These are phyloP conservation scores for Caenorhabditis becei DNA, from an alignment of 2,888 invertebrate genomes.

Conservation along the genomic window DNA sequence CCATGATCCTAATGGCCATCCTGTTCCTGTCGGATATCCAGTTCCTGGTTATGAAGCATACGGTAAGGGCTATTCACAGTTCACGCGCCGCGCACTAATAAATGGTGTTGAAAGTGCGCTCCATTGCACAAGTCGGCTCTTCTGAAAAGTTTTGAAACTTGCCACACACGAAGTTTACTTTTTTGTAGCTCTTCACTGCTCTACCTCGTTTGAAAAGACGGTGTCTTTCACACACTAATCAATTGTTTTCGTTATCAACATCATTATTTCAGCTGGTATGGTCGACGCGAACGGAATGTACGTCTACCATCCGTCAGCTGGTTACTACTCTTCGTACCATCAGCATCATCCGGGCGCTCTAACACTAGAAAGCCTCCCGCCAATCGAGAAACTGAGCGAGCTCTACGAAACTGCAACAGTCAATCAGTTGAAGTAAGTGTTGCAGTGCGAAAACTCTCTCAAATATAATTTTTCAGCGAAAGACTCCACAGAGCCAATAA, in stretches of 20 bases:
- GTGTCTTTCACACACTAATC: too few relatives aligned
- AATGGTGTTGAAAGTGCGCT: not conserved
- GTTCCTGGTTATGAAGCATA: conserved; percentile 27
- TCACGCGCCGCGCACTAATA: not conserved
- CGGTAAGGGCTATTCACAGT: conserved; percentile 15
- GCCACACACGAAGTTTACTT: not conserved
- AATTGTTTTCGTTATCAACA: not conserved
- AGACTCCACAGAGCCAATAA: not conserved
- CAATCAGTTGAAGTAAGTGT: conserved; percentile 33
- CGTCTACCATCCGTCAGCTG: conserved; percentile 7
- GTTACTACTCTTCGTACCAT: conserved; percentile 4
- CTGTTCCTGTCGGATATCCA: conserved; percentile 4
- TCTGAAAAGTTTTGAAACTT: not conserved
- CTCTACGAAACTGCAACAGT: conserved; percentile 31
- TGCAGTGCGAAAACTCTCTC: not conserved
- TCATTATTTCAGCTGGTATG: not conserved
- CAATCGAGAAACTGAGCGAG: not conserved
- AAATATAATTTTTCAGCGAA: conserved; percentile 10
- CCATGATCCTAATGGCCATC: not conserved
- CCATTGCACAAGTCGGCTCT: too few relatives aligned
- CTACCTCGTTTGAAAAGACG: too few relatives aligned
- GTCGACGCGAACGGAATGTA: conserved; percentile 19
- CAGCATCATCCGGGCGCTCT: not conserved
- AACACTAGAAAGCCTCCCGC: conserved; percentile 28
- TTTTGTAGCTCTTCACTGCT: not conserved